Evolutionary conservation across 2,888 invertebrate genomes (phyloP).

Genomic region (Acrocera orbiculus): DNA sequence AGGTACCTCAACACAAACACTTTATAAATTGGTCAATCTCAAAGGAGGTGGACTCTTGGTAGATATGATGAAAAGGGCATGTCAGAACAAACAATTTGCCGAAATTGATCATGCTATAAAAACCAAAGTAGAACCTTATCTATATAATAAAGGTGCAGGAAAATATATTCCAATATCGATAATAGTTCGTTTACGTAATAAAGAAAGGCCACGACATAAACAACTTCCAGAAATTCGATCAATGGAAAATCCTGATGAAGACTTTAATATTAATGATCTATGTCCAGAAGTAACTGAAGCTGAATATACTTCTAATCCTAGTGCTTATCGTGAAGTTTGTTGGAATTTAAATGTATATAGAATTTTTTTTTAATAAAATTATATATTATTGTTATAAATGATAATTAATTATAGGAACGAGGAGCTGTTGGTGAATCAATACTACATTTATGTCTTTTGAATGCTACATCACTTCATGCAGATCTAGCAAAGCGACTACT

Average conservation of each 20-base stretch:
- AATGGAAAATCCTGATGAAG: constrained; percentile 71
- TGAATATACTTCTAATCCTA: constrained; percentile 46
- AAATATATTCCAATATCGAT: constrained; percentile 79
- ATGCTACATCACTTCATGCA: constrained; percentile 78
- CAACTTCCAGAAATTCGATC: constrained; percentile 56
- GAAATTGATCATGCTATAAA: constrained; percentile 86
- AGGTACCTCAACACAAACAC: constrained; percentile 60
- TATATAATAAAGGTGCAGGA: constrained; percentile 87
- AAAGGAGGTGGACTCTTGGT: constrained; percentile 90
- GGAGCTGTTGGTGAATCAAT: constrained; percentile 95
- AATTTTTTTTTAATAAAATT: neutral
- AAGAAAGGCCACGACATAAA: constrained; percentile 64
- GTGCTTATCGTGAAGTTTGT: constrained; percentile 65
- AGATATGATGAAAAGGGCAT: constrained; percentile 80
- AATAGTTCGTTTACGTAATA: constrained; percentile 70
- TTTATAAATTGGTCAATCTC: constrained; percentile 78
- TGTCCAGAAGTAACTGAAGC: constrained; percentile 46
- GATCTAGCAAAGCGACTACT: constrained; percentile 85
- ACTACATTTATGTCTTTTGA: constrained; percentile 80
- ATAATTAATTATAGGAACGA: constrained; percentile 39
- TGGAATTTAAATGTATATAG: constrained; percentile 60
- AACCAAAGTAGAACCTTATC: constrained; percentile 75
- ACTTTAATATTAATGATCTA: constrained; percentile 65
- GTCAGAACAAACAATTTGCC: constrained; percentile 76
- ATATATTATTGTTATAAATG: neutral